Conservation (phyloP, 2,113 vertebrate species). For the Cinclus cinclus region DNA sequence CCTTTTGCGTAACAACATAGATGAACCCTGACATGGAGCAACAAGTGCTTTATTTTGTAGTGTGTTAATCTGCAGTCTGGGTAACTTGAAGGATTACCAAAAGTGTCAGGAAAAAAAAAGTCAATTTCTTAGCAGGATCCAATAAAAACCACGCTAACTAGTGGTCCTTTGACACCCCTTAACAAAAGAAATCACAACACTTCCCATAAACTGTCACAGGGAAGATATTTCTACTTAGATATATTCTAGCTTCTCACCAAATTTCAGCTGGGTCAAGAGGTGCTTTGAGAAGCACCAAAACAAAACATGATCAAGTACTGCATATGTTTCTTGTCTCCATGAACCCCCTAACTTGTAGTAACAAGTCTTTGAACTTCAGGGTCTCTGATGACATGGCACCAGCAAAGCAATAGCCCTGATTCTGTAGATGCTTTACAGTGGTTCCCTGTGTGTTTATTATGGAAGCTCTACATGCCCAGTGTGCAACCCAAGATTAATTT, state of each 20-base stretch:
- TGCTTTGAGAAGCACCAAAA: neutral
- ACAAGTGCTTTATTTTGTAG: neutral
- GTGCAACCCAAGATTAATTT: constrained; percentile 12
- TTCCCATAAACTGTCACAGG: neutral
- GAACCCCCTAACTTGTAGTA: neutral
- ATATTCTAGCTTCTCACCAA: neutral
- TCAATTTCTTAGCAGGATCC: neutral
- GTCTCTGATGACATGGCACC: neutral
- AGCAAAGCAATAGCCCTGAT: neutral
- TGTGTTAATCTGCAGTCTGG: neutral
- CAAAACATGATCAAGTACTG: neutral
- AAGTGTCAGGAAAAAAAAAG: neutral
- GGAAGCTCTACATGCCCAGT: neutral
- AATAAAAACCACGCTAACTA: neutral
- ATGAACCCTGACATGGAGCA: neutral
- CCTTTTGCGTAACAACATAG: neutral
- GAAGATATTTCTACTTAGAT: neutral
- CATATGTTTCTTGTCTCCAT: neutral
- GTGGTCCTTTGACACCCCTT: neutral
- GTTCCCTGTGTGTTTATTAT: neutral
- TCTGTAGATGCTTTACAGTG: neutral
- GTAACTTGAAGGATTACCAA: neutral
- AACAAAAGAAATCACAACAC: neutral
- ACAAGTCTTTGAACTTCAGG: neutral
- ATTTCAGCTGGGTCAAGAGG: neutral